phyloP scores from a whole-genome alignment of 2,888 invertebrate species.

The Pristionchus entomophagus region DNA sequence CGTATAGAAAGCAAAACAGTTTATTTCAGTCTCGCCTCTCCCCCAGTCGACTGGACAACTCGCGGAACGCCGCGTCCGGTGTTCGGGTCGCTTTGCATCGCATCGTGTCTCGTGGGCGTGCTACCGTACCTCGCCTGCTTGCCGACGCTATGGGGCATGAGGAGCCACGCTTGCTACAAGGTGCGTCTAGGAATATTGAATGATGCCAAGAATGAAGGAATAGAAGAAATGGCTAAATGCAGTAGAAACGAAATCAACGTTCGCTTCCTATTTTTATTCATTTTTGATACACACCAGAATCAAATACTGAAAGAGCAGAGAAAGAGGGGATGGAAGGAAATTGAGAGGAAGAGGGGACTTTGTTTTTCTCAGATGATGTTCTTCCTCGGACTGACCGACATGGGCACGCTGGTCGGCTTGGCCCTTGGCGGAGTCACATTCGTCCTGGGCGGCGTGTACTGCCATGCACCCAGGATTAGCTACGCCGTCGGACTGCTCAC shows the following conservation, averaged over 20 bases:
- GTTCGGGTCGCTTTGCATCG: background rate
- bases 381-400: background rate
- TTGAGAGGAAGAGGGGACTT: no score
- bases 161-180: background rate
- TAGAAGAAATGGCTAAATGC: background rate
- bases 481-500: background rate
- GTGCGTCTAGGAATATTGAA: no score
- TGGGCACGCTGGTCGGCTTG: background rate
- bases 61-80: background rate
- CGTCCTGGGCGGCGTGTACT: background rate
- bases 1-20: no score
- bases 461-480: background rate
- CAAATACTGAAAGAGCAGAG: no score
- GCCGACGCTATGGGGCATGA: background rate
- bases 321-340: no score
- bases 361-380: conserved; percentile 4
- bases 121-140: background rate
- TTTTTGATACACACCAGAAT: background rate
- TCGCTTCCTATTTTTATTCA: background rate
- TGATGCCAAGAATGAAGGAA: no score
- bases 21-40: background rate
- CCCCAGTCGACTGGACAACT: background rate
- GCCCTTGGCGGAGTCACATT: background rate
- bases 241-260: background rate
- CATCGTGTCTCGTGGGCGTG: background rate